Evolutionary conservation across 2,888 invertebrate genomes (phyloP), one percentile per base, ranked within the genome.

Genomic region (Drosophila pseudotalamancana): DNA sequence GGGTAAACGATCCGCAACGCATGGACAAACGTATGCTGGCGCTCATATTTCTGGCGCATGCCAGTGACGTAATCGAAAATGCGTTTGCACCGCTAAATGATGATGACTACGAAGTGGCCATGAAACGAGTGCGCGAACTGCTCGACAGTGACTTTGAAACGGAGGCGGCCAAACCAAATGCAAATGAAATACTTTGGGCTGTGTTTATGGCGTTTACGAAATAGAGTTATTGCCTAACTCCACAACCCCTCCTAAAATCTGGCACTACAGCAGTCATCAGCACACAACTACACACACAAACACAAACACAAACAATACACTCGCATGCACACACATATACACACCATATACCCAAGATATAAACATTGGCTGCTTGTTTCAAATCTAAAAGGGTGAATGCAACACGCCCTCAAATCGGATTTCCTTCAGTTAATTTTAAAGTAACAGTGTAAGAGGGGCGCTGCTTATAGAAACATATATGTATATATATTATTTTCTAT

Each of bases 181-280:
- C 96, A 62, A 96, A 96, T 89, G 98, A 99, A 91, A 95, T 99
- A 84, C 96, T 99, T 93, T 99, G 99, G 99, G 98, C 99, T 53
- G 99, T 99, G 63, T 98, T 99, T 92, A 97, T 98, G 81, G 97
- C 99, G 66, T 99, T 99, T 93, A 97, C 97, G 89, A 99, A 99
- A 95, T 99, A 96, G 81, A 65, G 45, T 42, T 19, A 18, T 39
- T 35, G 32, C 21, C 45, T 56, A 49, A 29, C 43, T 42, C 12
- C 35, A 69, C 27, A 54, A 39, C 50, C 25, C 48, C 45, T 50
- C 37, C 35, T 4, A 25, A 50, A 45, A 42, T 23, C 11, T 34
- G 51, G 56, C 46, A 46, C 25, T 23, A 12, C 6, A 40, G 49
- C 40, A 64, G 50, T 48, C 34, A 54, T 50, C 46, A 57, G 45